Percentiles rank a stretch among this genome's conserved stretches.
Evolutionary conservation across 1,140 invertebrate genomes (phyloP).

Genomic region (Sycophaga agraensis): DNA sequence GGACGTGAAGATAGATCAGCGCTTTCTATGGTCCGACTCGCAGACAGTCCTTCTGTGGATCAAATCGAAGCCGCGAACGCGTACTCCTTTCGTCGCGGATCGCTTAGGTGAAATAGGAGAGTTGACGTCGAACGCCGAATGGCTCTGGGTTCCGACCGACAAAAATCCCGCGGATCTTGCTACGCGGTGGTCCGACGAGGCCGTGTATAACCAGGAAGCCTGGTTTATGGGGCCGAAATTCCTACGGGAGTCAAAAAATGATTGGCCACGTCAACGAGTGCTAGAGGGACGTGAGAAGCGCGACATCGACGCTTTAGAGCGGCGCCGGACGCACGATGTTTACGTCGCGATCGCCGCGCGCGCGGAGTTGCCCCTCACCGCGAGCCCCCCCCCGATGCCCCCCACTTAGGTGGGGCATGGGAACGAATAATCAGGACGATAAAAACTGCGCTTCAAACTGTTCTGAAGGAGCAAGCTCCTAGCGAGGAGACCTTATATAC

Average conservation of each 20-base stretch:
- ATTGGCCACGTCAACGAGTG: background rate
- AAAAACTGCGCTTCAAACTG: no score
- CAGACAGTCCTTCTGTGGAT: background rate
- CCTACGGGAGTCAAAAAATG: background rate
- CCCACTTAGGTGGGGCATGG: no score
- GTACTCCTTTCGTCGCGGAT: background rate
- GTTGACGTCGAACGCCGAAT: background rate
- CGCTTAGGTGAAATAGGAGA: no score
- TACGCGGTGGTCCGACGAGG: background rate
- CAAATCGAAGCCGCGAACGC: background rate
- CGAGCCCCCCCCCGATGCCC: background rate
- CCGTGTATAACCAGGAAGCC: no score
- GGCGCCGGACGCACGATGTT: no score
- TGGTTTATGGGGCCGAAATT: background rate
- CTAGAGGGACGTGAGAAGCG: no score
- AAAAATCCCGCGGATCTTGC: background rate
- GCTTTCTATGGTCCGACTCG: background rate
- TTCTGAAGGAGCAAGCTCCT: background rate
- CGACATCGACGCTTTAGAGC: no score
- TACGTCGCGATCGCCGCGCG: no score
- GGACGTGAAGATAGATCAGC: background rate
- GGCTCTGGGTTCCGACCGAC: background rate
- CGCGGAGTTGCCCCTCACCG: no score
- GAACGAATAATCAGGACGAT: no score
- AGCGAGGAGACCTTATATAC: conserved; percentile 6